Base-by-base conservation (phyloP, 2,113 vertebrate species). In the Craseonycteris thonglongyai region DNA sequence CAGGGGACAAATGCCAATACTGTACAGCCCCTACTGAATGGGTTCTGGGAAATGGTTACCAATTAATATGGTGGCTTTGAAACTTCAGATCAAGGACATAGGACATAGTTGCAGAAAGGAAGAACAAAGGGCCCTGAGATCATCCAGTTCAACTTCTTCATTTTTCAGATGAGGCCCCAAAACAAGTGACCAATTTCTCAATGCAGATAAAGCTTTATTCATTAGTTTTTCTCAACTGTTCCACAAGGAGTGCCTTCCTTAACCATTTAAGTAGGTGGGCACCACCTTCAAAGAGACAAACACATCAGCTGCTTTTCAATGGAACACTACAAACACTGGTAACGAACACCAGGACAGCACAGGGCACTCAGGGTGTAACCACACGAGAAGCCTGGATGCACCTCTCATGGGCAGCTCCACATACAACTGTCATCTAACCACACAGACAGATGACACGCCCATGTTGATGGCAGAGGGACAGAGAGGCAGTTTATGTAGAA, bases 361-460 rank as follows among this genome's bases (percentile, higher is more conserved):
- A 1, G 54, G 49, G 12, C 30, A 4, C 75, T 47, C 16, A 28
- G 28, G 30, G 30, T 18, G 76, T 21, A 22, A 40, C n/a, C 35
- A 8, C 19, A 58, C 14, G 30, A 7, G 59, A 59, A 3, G 24
- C 3, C 33, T 1, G 49, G 56, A 40, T 15, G 58, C 19, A 24
- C 28, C 45, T 49, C 15, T 16, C 45, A 22, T 0, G 1, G 14
- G 33, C 26, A 5, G 61, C 69, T 14, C 30, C 33, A 15, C 9
- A 12, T 7, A 18, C 51, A n/a, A 1, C 1, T 7, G n/a, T 26
- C 35, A 14, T 35, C 35, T n/a, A 3, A 22, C 63, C 35, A 15
- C 24, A 4, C 10, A 2, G 26, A 16, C 18, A 2, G 21, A 16
- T 1, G 10, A 15, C 42, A 14, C 2, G 0, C 1, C 26, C 15